A percentile compares a stretch with the other conserved stretches of the same genome.
Evolutionary conservation across 2,888 invertebrate species (phyloP).

Genomic region (Scaptomyza polygonia): DNA sequence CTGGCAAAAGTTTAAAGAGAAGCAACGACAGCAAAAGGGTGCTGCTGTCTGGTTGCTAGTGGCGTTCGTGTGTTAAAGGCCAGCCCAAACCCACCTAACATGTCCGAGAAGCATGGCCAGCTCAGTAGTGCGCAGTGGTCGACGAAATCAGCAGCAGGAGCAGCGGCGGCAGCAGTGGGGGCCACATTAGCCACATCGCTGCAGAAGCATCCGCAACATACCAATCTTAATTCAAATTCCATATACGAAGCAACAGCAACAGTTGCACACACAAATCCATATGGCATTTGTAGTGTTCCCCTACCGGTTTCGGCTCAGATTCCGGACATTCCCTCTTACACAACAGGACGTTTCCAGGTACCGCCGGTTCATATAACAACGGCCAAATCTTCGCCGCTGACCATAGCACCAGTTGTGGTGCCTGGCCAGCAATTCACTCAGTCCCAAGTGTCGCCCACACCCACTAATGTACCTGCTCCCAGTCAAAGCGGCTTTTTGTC

Average conservation of each 20-base stretch:
- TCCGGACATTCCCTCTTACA: constrained; percentile 59
- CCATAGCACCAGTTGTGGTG: constrained; percentile 51
- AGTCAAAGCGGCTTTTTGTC: constrained; percentile 75
- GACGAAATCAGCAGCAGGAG: constrained; percentile 73
- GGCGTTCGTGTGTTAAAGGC: constrained; percentile 19
- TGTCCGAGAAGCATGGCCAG: constrained; percentile 84
- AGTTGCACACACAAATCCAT: constrained; percentile 40
- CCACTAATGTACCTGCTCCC: constrained; percentile 79
- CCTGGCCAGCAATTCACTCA: constrained; percentile 30
- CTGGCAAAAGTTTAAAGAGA: constrained; percentile 29
- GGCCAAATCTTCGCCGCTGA: constrained; percentile 57
- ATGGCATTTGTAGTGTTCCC: constrained; percentile 53
- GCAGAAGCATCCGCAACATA: constrained; percentile 42
- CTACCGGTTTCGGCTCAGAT: constrained; percentile 37
- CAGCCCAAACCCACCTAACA: constrained; percentile 64
- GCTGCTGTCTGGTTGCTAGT: constrained; percentile 33
- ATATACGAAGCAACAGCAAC: constrained; percentile 41
- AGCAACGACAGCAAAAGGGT: constrained; percentile 34
- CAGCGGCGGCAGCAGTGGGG: constrained; percentile 43
- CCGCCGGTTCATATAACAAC: constrained; percentile 64
- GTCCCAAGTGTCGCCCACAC: constrained; percentile 67
- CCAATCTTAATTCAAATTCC: constrained; percentile 37
- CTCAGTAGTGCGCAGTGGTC: constrained; percentile 81
- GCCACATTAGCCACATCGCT: constrained; percentile 48
- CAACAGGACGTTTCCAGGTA: constrained; percentile 76